Percentiles rank a stretch among this genome's conserved stretches.
phyloP scores from a whole-genome alignment of 2,113 vertebrate genomes.

The Phrynocephalus versicolor region DNA sequence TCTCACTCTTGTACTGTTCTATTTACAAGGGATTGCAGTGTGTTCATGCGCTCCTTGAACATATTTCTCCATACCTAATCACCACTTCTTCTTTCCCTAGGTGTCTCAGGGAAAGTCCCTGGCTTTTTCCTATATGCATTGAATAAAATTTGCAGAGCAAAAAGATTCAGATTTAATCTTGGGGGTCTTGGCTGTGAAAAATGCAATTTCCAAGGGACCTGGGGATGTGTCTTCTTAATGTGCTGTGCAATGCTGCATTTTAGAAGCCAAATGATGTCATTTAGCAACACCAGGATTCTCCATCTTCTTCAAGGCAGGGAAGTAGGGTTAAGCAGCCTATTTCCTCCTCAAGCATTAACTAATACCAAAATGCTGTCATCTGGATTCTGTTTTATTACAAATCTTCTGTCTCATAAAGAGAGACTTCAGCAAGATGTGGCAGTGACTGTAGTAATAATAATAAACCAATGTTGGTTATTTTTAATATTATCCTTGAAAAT shows the following conservation, averaged over 20 bases:
- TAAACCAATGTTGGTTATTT: not conserved
- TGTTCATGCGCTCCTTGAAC: too few relatives aligned
- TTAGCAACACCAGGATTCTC: not conserved
- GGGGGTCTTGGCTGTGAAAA: too few relatives aligned
- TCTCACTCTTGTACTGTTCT: not conserved
- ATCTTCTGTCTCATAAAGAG: not conserved
- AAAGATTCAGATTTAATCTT: too few relatives aligned
- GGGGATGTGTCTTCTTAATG: too few relatives aligned
- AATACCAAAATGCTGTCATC: not conserved
- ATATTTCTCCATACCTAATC: too few relatives aligned
- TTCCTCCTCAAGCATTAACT: not conserved
- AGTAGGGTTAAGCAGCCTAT: too few relatives aligned
- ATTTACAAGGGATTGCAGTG: not conserved
- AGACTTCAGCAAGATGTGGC: not conserved
- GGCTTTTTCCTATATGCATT: too few relatives aligned
- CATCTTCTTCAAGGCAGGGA: too few relatives aligned
- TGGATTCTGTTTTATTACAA: not conserved
- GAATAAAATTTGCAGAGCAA: too few relatives aligned
- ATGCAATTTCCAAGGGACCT: too few relatives aligned
- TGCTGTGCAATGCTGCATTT: too few relatives aligned
- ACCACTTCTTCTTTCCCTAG: too few relatives aligned
- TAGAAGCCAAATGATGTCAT: not conserved
- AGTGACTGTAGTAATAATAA: not conserved
- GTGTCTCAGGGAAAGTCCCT: not conserved
- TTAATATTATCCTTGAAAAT: not conserved